Conservation (phyloP, 2,797 vertebrate genomes). For the Karalla daura region DNA sequence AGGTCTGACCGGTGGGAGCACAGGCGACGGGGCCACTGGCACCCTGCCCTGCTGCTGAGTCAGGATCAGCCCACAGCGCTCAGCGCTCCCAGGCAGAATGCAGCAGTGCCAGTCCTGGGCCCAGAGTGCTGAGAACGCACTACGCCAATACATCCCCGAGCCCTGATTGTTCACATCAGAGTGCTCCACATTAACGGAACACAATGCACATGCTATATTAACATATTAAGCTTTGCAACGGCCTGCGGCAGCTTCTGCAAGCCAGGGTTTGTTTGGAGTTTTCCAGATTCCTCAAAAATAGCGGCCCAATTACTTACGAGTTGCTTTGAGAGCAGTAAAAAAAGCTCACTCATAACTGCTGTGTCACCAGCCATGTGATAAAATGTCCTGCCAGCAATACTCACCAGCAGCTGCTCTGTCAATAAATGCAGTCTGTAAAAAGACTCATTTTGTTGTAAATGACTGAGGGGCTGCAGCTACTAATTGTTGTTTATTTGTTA, state of each 20-base stretch:
- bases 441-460: background rate
- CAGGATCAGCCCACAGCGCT: conserved; percentile 71
- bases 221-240: conserved; percentile 30
- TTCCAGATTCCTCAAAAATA: conserved; percentile 17
- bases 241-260: conserved; percentile 7
- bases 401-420: conserved; percentile 48
- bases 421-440: conserved; percentile 30
- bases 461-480: background rate
- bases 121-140: conserved; percentile 75
- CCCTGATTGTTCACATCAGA: conserved; percentile 67
- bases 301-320: conserved; percentile 15
- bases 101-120: conserved; percentile 64
- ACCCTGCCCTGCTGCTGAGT: conserved; percentile 78
- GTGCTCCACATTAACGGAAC: too few relatives aligned
- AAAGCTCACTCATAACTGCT: conserved; percentile 36
- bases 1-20: conserved; percentile 63
- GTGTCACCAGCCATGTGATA: conserved; percentile 44
- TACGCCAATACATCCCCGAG: conserved; percentile 54
- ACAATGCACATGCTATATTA: conserved; percentile 53
- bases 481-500: background rate
- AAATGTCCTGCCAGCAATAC: conserved; percentile 50
- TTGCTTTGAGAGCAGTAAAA: conserved; percentile 25
- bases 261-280: conserved; percentile 10
- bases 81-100: conserved; percentile 64
- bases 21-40: conserved; percentile 71